Base-by-base conservation (phyloP, 2,888 invertebrate species). In the Cheilosia impressa region DNA sequence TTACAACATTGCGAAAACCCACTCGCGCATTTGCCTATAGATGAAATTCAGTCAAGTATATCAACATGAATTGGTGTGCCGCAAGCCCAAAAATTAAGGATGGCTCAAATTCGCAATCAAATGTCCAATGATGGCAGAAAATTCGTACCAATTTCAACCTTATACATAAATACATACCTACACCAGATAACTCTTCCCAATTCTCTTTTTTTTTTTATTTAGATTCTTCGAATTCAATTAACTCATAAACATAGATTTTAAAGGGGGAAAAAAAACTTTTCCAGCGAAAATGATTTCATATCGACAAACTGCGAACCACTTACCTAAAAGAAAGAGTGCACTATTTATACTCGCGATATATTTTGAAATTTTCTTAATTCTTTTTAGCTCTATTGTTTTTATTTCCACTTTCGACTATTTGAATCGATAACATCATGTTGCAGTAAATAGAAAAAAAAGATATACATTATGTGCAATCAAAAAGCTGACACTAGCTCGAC, bases 401-500 rank as follows among this genome's bases (percentile, higher is more conserved):
- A 62, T 69, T 62, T 69, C 47, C 75, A 63, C 62, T 72, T 62
- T 50, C 58, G 15, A 52, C 68, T 60, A 60, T 45, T 38, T 47
- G 62, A 78, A 78, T 78, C 77, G 77, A 78, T 78, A 78, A 69
- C 77, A 78, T 78, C 62, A 55, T 78, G 45, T 68, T 69, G 68
- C 47, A 78, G 62, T 65, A 24, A 50, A 43, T 58, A n/a, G 19
- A 34, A 27, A 47, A 17, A 75, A 45, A 55, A n/a, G 17, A 45
- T 15, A 60, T 19, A 22, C 17, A 15, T 31, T 19, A 47, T 50
- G 24, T 71, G 38, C 60, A 55, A 43, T 55, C 22, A 34, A 45
- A 17, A 47, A 19, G 55, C 63, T 65, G 68, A 47, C 62, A 63
- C 55, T 69, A 38, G 53, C 45, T 17, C 52, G 68, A 50, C 6